Percentiles rank a stretch among this genome's conserved stretches.
phyloP scores from a whole-genome alignment of 2,888 invertebrate genomes.

The Polydrusus tereticollis region DNA sequence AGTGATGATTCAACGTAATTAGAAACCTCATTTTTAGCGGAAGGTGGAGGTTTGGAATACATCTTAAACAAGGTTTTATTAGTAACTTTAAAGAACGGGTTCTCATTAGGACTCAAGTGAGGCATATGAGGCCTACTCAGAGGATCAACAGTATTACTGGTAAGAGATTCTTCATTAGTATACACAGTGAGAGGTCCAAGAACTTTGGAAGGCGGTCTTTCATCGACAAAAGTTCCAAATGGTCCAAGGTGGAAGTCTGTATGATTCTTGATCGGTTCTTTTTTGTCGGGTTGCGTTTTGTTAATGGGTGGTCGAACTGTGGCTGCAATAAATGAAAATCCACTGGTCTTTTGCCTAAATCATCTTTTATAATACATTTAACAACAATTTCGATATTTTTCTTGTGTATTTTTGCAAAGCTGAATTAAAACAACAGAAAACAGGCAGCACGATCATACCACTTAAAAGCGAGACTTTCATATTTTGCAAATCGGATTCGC shows the following conservation, averaged over 20 bases:
- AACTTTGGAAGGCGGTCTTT: conserved; percentile 61
- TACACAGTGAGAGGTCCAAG: conserved; percentile 64
- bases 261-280: conserved; percentile 49
- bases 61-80: not conserved
- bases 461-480: no score
- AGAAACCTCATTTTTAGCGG: conserved; percentile 22
- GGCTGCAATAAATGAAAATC: conserved; percentile 42
- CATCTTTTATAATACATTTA: not conserved
- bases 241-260: conserved; percentile 51
- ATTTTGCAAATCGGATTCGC: no score
- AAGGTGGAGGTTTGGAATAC: conserved; percentile 1
- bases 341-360: conserved; percentile 26
- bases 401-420: no score
- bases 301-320: conserved; percentile 1
- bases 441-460: no score
- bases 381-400: not conserved
- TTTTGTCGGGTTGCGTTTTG: conserved; percentile 52
- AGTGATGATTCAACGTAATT: not conserved
- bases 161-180: conserved; percentile 55
- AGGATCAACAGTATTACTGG: conserved; percentile 41
- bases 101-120: conserved; percentile 54
- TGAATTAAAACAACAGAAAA: no score
- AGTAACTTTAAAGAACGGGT: conserved; percentile 56
- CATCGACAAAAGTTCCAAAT: conserved; percentile 42
- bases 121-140: conserved; percentile 43